These are phyloP conservation scores for Cacoxenus indagator DNA, from an alignment of 2,888 invertebrate species.

Conservation along the genomic window DNA sequence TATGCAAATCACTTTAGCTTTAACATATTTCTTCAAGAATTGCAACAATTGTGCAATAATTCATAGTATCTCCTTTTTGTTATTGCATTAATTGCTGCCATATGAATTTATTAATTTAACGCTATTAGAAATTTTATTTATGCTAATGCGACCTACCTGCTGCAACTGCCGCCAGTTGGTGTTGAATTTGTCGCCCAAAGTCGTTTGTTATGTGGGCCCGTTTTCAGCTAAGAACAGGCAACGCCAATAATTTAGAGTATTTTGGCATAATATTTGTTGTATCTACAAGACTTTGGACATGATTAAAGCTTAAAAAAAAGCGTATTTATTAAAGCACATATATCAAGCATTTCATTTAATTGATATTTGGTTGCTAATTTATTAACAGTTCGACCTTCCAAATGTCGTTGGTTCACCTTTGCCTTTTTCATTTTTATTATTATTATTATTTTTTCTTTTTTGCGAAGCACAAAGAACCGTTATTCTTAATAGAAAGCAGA, in stretches of 20 bases:
- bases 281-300: background rate
- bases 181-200: conserved; percentile 44
- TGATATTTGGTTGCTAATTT: background rate
- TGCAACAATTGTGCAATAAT: conserved; percentile 41
- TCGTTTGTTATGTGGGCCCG: conserved; percentile 30
- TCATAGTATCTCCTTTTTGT: conserved; percentile 20
- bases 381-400: conserved; percentile 46
- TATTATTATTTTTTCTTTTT: background rate
- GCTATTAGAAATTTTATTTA: background rate
- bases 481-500: conserved; percentile 26
- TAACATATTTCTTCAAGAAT: background rate
- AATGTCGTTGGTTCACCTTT: conserved; percentile 39
- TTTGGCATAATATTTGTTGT: background rate
- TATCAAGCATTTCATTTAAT: background rate
- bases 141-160: background rate
- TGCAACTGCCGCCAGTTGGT: conserved; percentile 24
- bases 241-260: background rate
- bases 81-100: conserved; percentile 8
- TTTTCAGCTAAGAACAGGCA: background rate
- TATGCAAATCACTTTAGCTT: conserved; percentile 38
- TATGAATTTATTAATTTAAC: conserved; percentile 7
- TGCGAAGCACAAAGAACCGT: background rate
- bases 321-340: too few relatives aligned
- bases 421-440: background rate
- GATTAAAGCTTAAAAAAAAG: conserved; percentile 3